Evolutionary conservation across 1,140 invertebrate genomes (phyloP).

Genomic region (Telenomus remus): DNA sequence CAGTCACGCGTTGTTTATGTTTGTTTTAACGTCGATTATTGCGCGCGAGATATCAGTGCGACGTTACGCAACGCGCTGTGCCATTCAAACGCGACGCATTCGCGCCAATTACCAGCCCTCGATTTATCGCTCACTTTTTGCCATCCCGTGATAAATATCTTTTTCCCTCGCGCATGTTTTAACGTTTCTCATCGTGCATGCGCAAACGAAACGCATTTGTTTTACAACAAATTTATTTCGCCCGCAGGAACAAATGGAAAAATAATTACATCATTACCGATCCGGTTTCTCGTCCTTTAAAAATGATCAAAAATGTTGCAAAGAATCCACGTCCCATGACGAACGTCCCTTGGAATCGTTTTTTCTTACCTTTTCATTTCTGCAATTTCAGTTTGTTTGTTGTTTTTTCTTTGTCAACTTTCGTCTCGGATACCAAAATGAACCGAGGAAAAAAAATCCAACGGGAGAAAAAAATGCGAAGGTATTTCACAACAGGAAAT

Average conservation of each 20-base stretch:
- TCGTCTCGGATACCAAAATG: too few species aligned
- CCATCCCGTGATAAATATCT: constrained; percentile 26
- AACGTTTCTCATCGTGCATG: not conserved
- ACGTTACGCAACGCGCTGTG: constrained; percentile 46
- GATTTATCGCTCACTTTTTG: constrained; percentile 40
- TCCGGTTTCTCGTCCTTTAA: not conserved
- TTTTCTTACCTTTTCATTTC: too few species aligned
- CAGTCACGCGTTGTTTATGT: constrained; percentile 53
- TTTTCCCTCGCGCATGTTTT: constrained; percentile 6
- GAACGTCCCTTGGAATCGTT: too few species aligned
- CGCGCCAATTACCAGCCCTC: constrained; percentile 41
- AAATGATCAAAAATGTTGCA: too few species aligned
- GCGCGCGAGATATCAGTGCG: constrained; percentile 44
- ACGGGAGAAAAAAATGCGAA: constrained; percentile 16
- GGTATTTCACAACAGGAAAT: constrained; percentile 41
- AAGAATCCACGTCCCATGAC: too few species aligned
- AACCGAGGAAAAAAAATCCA: not conserved
- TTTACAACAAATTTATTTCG: too few species aligned
- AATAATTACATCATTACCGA: constrained; percentile 25
- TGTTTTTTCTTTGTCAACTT: too few species aligned
- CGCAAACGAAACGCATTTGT: too few species aligned
- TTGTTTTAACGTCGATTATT: constrained; percentile 55
- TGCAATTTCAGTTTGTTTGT: too few species aligned
- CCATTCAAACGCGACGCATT: constrained; percentile 15
- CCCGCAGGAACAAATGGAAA: not conserved